Evolutionary conservation across 2,888 invertebrate species (phyloP).

Genomic region (Melanostoma mellinum): DNA sequence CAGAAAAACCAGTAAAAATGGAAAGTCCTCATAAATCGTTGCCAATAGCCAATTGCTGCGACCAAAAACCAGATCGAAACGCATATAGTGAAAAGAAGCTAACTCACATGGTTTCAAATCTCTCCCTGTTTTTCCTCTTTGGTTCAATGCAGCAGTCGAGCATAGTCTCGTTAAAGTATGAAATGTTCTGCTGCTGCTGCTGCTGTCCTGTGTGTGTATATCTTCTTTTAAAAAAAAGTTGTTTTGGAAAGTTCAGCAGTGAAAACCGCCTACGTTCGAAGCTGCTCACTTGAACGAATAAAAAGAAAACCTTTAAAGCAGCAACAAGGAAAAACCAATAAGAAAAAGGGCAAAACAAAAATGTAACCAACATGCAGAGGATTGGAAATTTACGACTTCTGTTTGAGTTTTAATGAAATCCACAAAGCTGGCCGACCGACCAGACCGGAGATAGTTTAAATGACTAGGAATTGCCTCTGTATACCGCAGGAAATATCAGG

Average conservation of each 20-base stretch:
- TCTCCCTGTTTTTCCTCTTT: constrained; percentile 8
- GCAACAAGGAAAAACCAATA: constrained; percentile 14
- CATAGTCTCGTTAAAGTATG: too few species aligned
- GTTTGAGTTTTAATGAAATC: constrained; percentile 60
- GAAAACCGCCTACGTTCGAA: constrained; percentile 30
- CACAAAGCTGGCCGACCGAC: constrained; percentile 16
- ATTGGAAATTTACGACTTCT: constrained; percentile 60
- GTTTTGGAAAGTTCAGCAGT: constrained; percentile 30
- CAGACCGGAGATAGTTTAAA: constrained; percentile 25
- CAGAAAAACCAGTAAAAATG: constrained; percentile 66
- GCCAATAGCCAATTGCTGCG: constrained; percentile 57
- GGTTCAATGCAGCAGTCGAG: constrained; percentile 18
- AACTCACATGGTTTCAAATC: constrained; percentile 20
- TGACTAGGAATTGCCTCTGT: constrained; percentile 31
- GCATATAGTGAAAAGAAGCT: constrained; percentile 46
- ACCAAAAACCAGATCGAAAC: constrained; percentile 59
- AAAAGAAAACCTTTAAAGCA: neutral
- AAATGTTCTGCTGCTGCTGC: too few species aligned
- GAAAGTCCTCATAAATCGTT: constrained; percentile 71
- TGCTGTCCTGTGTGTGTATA: neutral
- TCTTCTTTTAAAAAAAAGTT: constrained; percentile 23
- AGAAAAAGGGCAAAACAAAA: constrained; percentile 5
- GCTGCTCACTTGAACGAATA: constrained; percentile 1
- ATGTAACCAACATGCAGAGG: constrained; percentile 30
- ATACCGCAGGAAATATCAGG: constrained; percentile 15